Conservation (phyloP, 2,888 invertebrate species). For the Eupelmus urozonus region DNA sequence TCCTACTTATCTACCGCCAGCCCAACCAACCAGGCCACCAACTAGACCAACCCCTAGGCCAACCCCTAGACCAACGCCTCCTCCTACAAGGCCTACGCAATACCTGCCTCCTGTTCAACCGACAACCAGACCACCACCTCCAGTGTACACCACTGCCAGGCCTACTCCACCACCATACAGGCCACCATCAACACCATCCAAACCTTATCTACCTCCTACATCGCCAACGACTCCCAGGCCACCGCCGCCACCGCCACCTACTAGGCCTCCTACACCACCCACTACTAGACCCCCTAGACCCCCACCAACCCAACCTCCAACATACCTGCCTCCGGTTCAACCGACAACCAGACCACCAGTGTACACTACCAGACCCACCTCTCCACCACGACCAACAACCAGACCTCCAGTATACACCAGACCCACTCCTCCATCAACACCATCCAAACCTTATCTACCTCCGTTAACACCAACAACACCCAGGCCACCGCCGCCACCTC, state of each 20-base stretch:
- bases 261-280: constrained; percentile 61
- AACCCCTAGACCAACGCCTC: background rate
- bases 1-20: constrained; percentile 63
- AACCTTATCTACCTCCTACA: constrained; percentile 38
- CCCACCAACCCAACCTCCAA: constrained; percentile 43
- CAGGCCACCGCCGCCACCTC: constrained; percentile 52
- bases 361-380: constrained; percentile 43
- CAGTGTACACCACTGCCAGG: background rate
- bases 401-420: constrained; percentile 41
- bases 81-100: constrained; percentile 37
- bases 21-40: background rate
- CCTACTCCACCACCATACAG: constrained; percentile 20
- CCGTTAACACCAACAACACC: constrained; percentile 48
- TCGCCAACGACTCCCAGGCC: constrained; percentile 45
- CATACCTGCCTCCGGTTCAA: constrained; percentile 54
- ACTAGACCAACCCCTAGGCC: constrained; percentile 33
- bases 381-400: constrained; percentile 51
- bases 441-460: constrained; percentile 29
- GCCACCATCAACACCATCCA: constrained; percentile 19
- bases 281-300: constrained; percentile 48
- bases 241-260: constrained; percentile 62
- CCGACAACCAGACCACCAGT: constrained; percentile 65
- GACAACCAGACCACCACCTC: constrained; percentile 45
- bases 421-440: constrained; percentile 50
- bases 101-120: constrained; percentile 55